A percentile compares a stretch with the other conserved stretches of the same genome.
phyloP scores from a whole-genome alignment of 2,888 invertebrate species.

The Aplocera efformata region DNA sequence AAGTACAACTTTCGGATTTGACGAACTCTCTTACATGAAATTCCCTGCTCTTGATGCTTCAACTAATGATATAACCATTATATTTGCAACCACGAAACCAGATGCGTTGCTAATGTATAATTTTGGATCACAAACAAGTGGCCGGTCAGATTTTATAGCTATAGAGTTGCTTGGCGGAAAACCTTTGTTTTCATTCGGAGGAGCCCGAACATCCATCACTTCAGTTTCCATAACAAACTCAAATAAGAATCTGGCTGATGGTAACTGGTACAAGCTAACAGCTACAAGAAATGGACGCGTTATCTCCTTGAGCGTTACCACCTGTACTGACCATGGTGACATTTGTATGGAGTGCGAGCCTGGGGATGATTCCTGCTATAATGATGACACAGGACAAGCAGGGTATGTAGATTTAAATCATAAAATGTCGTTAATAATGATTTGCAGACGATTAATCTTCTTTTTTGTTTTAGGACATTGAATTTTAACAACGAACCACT shows the following conservation, averaged over 20 bases:
- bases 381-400: conserved; percentile 91
- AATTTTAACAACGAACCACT: conserved; percentile 95
- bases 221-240: conserved; percentile 85
- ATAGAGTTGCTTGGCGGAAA: conserved; percentile 92
- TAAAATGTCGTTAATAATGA: neutral
- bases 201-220: conserved; percentile 92
- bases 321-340: conserved; percentile 92
- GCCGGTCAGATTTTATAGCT: conserved; percentile 95
- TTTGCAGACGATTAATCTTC: neutral
- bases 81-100: conserved; percentile 93
- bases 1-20: conserved; percentile 93
- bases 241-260: conserved; percentile 87
- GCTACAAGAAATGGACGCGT: conserved; percentile 94
- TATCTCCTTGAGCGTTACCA: conserved; percentile 89
- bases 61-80: conserved; percentile 94
- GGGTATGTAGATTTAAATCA: conserved; percentile 82
- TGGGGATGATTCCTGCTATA: conserved; percentile 90
- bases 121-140: conserved; percentile 92
- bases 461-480: conserved; percentile 84
- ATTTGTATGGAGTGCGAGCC: conserved; percentile 92
- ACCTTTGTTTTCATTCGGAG: conserved; percentile 94
- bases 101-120: conserved; percentile 95
- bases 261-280: conserved; percentile 94
- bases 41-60: conserved; percentile 92
- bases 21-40: conserved; percentile 93